Percentiles rank a stretch among this genome's conserved stretches.
Conservation (phyloP, 2,797 vertebrate species). For the Gallinago nigripennis region DNA sequence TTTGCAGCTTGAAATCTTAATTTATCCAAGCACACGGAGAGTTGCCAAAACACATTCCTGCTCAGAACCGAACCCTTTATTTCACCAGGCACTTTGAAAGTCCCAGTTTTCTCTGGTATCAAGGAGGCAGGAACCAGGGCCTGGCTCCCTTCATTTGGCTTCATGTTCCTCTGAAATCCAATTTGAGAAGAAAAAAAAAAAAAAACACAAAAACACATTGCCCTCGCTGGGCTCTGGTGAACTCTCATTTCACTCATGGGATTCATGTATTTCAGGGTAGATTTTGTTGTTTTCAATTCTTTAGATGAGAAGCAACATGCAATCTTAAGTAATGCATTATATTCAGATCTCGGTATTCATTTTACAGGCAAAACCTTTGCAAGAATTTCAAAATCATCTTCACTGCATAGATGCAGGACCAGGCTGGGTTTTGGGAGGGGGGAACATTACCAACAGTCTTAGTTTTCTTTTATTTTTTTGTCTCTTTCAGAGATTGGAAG, state of each 20-base stretch:
- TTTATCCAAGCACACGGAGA: neutral
- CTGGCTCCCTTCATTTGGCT: neutral
- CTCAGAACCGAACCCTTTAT: no score
- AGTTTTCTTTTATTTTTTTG: neutral
- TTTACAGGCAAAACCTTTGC: neutral
- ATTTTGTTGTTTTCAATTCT: neutral
- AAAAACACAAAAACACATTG: no score
- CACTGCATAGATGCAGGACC: neutral
- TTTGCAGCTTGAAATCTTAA: neutral
- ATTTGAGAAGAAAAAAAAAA: neutral
- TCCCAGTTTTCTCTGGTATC: neutral
- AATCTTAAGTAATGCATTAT: neutral
- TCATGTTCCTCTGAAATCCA: neutral
- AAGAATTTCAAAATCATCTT: neutral
- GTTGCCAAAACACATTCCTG: accelerated
- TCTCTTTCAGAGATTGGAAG: neutral
- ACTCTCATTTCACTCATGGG: neutral
- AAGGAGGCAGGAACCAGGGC: neutral
- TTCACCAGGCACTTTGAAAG: neutral
- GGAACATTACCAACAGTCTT: neutral
- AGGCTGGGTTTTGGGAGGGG: neutral
- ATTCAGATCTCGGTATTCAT: neutral
- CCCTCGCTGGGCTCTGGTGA: neutral
- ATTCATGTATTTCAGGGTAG: neutral
- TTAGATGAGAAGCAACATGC: neutral